Evolutionary conservation across 2,888 invertebrate species (phyloP).

Genomic region (Pinctada fucata): DNA sequence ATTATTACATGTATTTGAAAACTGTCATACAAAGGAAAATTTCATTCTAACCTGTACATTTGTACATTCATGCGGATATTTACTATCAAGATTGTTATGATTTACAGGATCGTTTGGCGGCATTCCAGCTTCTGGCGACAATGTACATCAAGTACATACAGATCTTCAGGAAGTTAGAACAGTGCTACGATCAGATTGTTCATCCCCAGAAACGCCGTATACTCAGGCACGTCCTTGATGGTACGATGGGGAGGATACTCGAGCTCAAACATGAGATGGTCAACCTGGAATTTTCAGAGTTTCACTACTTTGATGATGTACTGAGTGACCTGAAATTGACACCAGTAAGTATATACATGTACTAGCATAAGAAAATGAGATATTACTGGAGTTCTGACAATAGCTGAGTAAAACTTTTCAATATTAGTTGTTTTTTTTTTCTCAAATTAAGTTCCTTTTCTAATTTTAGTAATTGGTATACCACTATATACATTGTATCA

Average conservation of each 20-base stretch:
- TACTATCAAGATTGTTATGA: neutral
- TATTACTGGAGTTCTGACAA: neutral
- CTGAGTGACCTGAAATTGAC: conserved; percentile 86
- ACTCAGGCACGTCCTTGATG: conserved; percentile 80
- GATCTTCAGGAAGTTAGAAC: conserved; percentile 85
- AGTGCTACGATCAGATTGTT: conserved; percentile 92
- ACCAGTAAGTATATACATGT: conserved; percentile 79
- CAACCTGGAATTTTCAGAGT: conserved; percentile 90
- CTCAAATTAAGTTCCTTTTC: neutral
- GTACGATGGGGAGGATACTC: conserved; percentile 87
- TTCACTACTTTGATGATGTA: conserved; percentile 90
- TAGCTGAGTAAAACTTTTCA: neutral
- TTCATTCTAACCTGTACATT: too few species aligned
- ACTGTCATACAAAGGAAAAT: too few species aligned
- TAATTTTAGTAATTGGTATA: neutral
- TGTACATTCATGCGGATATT: too few species aligned
- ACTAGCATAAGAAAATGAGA: neutral
- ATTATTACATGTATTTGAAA: too few species aligned
- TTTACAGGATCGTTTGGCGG: conserved; percentile 75
- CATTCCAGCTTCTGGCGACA: conserved; percentile 76
- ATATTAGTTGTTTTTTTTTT: neutral
- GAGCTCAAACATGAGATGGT: conserved; percentile 93
- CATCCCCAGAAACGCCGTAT: conserved; percentile 94
- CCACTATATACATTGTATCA: too few species aligned
- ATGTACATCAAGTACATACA: conserved; percentile 90